Base-by-base conservation (phyloP, 2,888 invertebrate species). In the Pristionchus entomophagus region DNA sequence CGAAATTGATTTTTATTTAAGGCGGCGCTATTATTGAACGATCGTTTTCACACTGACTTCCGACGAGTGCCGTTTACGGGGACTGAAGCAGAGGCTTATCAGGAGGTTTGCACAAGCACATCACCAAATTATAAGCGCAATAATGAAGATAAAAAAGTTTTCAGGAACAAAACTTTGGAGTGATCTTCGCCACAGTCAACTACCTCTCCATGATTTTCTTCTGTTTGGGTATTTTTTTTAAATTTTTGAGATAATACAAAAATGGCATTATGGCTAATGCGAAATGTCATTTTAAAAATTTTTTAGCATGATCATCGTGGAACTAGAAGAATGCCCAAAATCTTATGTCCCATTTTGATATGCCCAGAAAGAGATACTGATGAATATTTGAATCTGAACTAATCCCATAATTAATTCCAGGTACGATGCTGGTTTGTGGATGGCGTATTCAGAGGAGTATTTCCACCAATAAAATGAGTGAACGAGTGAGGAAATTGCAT, bases 381-480 rank as follows among this genome's bases (percentile, higher is more conserved):
- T n/a, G n/a, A n/a, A n/a, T n/a, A n/a, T n/a, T n/a, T n/a, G n/a
- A n/a, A n/a, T n/a, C n/a, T n/a, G n/a, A n/a, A n/a, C n/a, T n/a
- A n/a, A 22, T 14, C 0, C 19, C n/a, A 41, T 2, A 65, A 65
- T 65, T 35, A n/a, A 41, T 73, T 26, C 19, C 45, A 73, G 73
- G 73, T 8, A 73, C 73, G 1, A 73, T 73, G 73, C 3, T 73
- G 8, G 22, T 38, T 8, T 73, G 73, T 19, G 73, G 73, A 5
- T 73, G 73, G 73, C 73, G 73, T n/a, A 73, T 73, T 73, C 38
- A 73, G 1, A 41, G 73, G 12, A 38, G 17, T 38, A 38, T 73
- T 26, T 14, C 38, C 4, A n/a, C 0, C 32, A 73, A 73, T 26
- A 73, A 73, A 12, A 73, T 73, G 73, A 73, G 41, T 45, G 14